Conservation (phyloP, 2,113 vertebrate genomes). For the Ameiurus melas region DNA sequence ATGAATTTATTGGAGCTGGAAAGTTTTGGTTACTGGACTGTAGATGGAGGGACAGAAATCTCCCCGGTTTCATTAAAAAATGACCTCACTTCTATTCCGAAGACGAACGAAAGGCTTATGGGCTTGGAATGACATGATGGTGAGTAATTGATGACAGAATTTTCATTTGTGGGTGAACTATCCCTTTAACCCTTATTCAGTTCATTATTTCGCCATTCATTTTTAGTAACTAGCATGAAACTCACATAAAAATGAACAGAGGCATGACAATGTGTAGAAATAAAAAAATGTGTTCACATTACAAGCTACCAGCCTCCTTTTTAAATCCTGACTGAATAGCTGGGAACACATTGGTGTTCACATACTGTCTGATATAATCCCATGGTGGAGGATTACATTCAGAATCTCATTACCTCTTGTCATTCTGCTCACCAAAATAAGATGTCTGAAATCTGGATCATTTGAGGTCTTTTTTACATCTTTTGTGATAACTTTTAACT, state of each 20-base stretch:
- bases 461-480: conserved; percentile 15
- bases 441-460: conserved; percentile 46
- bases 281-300: background rate
- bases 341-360: background rate
- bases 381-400: conserved; percentile 41
- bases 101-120: too few species aligned
- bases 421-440: conserved; percentile 43
- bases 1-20: too few species aligned
- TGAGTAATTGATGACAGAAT: too few species aligned
- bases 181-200: background rate
- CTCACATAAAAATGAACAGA: background rate
- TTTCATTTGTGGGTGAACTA: too few species aligned
- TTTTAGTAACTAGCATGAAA: background rate
- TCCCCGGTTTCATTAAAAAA: too few species aligned
- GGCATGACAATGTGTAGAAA: background rate
- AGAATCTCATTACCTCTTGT: conserved; percentile 51
- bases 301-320: background rate
- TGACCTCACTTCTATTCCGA: too few species aligned
- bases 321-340: background rate
- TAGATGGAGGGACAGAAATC: too few species aligned
- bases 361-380: conserved; percentile 33
- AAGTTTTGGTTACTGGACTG: too few species aligned
- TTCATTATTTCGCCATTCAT: too few species aligned
- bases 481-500: conserved; percentile 29
- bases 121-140: too few species aligned